Evolutionary conservation across 2,797 vertebrate species (phyloP), one percentile per base, ranked within the genome.

Genomic region (Avahi laniger): DNA sequence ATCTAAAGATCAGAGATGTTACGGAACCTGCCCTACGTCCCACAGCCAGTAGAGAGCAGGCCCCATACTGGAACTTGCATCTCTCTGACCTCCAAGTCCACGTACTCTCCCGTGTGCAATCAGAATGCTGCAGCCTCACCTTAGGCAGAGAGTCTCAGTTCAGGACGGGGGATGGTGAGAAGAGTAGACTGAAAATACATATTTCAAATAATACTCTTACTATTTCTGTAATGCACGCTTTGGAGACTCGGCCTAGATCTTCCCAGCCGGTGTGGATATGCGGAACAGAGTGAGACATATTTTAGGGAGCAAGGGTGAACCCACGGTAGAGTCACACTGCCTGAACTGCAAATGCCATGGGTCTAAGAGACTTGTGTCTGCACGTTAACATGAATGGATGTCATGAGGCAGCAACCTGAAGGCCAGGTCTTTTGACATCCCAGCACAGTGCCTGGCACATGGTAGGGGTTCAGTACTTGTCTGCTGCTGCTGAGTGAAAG

Each of bases 381-480:
- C 41, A 22, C 6, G 0, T 28, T 2, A 14, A 46, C 5, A 17
- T 28, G 46, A 61, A 28, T 0, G 0, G 79, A 18, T 30, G 35
- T 52, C n/a, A 13, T 35, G 0, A 24, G 28, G 24, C 43, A 63
- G 30, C 0, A 2, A 1, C 50, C 30, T 4, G 30, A 59, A 33
- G 30, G n/a, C 52, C 7, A 65, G 41, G 65, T 18, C 91, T 20
- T 17, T 15, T 28, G 85, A 61, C 0, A 11, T 46, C 13, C 43
- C 4, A 54, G 70, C 17, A 26, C 24, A 63, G 57, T 0, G 48
- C 20, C 33, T 5, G 38, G 84, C 30, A 26, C 0, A 3, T 7
- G 11, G 24, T 6, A 54, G 54, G 78, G 35, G 7, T 15, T 46
- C 30, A 4, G 38, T 2, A 17, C 13, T 22, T 12, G 22, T 17